Conservation (phyloP, 92 coral and sea anemone species). For the Umimayanthus kanabou region DNA sequence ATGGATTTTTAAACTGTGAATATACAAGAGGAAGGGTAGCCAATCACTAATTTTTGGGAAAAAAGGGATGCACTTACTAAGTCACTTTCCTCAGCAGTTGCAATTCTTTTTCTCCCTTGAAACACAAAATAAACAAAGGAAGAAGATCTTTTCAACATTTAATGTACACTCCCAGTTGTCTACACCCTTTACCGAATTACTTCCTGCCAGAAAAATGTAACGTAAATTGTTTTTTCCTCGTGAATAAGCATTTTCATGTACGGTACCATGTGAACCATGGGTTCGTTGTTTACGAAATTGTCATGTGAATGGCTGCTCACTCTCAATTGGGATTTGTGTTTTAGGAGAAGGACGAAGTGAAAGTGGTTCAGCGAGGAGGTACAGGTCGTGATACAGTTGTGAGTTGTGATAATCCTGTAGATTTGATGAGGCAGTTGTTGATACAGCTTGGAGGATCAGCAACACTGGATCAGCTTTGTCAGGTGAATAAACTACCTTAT, state of each 20-base stretch:
- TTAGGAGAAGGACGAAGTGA: constrained; percentile 55
- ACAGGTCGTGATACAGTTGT: constrained; percentile 38
- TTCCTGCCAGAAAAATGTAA: not conserved
- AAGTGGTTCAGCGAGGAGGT: constrained; percentile 26
- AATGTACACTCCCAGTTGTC: too few relatives aligned
- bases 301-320: not conserved
- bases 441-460: constrained; percentile 76
- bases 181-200: not conserved
- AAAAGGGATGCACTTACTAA: too few relatives aligned
- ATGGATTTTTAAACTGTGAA: too few relatives aligned
- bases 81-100: too few relatives aligned
- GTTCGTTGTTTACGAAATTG: not conserved
- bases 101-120: not conserved
- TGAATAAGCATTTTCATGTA: too few relatives aligned
- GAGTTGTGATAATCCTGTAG: constrained; percentile 64
- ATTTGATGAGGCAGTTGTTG: constrained; percentile 58
- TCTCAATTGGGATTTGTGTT: not conserved
- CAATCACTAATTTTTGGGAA: too few relatives aligned
- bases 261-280: not conserved
- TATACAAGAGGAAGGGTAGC: too few relatives aligned
- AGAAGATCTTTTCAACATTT: not conserved
- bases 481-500: constrained; percentile 45
- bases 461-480: constrained; percentile 75
- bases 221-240: too few relatives aligned
- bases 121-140: not conserved